A percentile compares a stretch with the other conserved stretches of the same genome.
These are phyloP conservation scores for Porites lutea DNA, from an alignment of 64 coral and sea anemone species.

Conservation along the genomic window DNA sequence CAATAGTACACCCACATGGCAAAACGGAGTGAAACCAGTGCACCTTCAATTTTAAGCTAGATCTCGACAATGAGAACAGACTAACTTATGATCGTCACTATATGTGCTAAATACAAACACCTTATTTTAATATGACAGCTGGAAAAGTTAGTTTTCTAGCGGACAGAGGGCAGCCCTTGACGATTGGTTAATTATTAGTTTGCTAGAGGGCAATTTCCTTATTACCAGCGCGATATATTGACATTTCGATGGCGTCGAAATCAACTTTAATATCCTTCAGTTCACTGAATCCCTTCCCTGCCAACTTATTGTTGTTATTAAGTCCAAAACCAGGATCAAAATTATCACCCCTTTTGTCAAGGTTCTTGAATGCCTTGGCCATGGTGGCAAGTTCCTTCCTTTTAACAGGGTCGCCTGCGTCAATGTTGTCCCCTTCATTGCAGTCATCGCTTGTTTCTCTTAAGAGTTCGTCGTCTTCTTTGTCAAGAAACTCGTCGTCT, in stretches of 20 bases:
- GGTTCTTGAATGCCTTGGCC: not conserved
- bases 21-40: too few species aligned
- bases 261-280: conserved; percentile 19
- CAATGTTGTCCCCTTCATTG: not conserved
- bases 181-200: not conserved
- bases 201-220: conserved; percentile 13
- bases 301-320: too few species aligned
- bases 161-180: too few species aligned
- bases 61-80: too few species aligned
- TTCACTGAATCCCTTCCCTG: not conserved
- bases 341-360: not conserved
- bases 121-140: too few species aligned
- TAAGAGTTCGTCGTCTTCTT: not conserved
- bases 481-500: conserved; percentile 1
- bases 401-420: not conserved
- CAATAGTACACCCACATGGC: too few species aligned
- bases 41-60: too few species aligned
- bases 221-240: conserved; percentile 31
- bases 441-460: not conserved
- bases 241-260: conserved; percentile 60
- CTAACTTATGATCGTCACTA: too few species aligned
- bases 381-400: not conserved
- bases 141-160: too few species aligned
- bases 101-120: too few species aligned
- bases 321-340: not conserved